Base-by-base conservation (phyloP, 2,888 invertebrate genomes). In the Mimachlamys varia region DNA sequence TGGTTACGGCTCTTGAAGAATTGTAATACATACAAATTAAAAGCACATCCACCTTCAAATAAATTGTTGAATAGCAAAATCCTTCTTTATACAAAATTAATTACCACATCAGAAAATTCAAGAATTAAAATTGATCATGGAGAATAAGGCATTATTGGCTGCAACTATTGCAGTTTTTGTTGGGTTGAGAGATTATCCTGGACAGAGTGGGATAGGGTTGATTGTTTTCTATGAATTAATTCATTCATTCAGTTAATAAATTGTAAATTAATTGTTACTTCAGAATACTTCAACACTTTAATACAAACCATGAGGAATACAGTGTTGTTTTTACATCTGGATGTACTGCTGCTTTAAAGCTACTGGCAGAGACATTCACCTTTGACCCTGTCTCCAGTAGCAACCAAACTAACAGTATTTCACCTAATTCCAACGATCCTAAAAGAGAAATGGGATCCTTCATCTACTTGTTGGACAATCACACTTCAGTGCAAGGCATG, bases 401-500 rank as follows among this genome's bases (percentile, higher is more conserved):
- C 33, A 88, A 89, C 89, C 44, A 27, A 19, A 38, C 33, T 87
- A 33, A 13, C 37, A 62, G n/a, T 19, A 87, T 87, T n/a, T 37
- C 37, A 87, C 38, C 12, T 58, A 37, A 88, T 27, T 22, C 22
- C 76, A 33, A 76, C 19, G 53, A 4, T 53, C 33, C 55, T 49
- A 27, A 53, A 88, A n/a, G 44, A n/a, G 87, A n/a, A 38, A 27
- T 19, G 22, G 98, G 98, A 1, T 97, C 97, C 89, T 98, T 99
- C 96, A 97, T 98, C 15, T 98, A 99, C 96, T 97, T 98, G 90
- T 97, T 98, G 96, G 99, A 99, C 96, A 99, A 98, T 96, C 99
- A 99, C 96, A 99, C 99, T 0, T 99, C 99, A 0, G 99, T 99
- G 0, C 97, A 99, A 92, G 99, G 99, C 19, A 98, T 99, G 97